Percentiles rank a stretch among this genome's conserved stretches.
These are phyloP conservation scores for Rhyacophila brunnea DNA, from an alignment of 1,140 invertebrate species.

Conservation along the genomic window DNA sequence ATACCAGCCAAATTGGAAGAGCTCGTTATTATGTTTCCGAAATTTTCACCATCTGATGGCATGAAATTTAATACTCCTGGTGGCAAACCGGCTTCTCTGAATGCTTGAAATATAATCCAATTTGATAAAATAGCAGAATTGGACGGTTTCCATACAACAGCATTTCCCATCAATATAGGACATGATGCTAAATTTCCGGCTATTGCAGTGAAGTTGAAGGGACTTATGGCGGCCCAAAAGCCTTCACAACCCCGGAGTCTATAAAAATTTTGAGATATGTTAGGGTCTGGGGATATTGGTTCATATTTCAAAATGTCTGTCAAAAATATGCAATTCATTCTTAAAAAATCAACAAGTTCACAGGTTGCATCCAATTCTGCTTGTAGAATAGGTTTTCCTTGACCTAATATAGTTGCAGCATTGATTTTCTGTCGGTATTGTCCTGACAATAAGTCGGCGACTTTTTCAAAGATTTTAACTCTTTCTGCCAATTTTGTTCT, in stretches of 20 bases:
- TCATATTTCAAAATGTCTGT: conserved; percentile 77
- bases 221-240: conserved; percentile 91
- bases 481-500: conserved; percentile 67
- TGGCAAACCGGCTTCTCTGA: conserved; percentile 80
- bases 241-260: conserved; percentile 87
- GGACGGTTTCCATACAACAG: conserved; percentile 93
- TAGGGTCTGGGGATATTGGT: conserved; percentile 71
- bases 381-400: conserved; percentile 88
- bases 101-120: conserved; percentile 84
- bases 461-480: conserved; percentile 73
- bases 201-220: conserved; percentile 98
- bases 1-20: conserved; percentile 82
- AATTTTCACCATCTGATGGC: conserved; percentile 84
- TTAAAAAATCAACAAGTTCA: conserved; percentile 19
- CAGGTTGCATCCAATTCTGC: conserved; percentile 85
- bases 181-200: conserved; percentile 90
- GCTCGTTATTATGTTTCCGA: conserved; percentile 81
- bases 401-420: conserved; percentile 92
- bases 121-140: conserved; percentile 93
- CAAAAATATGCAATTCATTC: conserved; percentile 79
- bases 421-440: conserved; percentile 83
- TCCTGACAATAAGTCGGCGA: conserved; percentile 80
- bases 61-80: conserved; percentile 93
- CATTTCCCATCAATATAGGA: conserved; percentile 91
- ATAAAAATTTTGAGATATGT: conserved; percentile 73